Evolutionary conservation across 2,888 invertebrate species (phyloP).

Genomic region (Entomobrya multifasciata): DNA sequence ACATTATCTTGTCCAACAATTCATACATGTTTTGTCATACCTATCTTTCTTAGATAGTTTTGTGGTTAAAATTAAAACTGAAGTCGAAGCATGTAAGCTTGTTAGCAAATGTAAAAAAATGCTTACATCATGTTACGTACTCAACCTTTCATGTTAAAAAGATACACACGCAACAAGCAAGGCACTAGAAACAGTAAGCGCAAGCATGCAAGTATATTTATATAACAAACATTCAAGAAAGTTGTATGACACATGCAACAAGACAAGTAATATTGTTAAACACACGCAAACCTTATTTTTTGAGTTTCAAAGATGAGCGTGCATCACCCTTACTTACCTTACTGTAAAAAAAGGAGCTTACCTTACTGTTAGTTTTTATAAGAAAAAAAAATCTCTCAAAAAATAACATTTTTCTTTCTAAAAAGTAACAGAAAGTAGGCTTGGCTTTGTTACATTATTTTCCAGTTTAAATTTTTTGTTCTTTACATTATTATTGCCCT

Average conservation of each 20-base stretch:
- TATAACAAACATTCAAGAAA: slow-evolving; percentile 25
- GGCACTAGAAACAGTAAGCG: background rate
- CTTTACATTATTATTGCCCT: too few relatives aligned
- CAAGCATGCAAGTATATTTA: slow-evolving; percentile 21
- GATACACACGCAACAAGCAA: slow-evolving; percentile 19
- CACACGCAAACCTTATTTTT: slow-evolving; percentile 25
- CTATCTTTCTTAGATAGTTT: background rate
- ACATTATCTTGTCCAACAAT: slow-evolving; percentile 50
- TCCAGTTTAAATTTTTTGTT: background rate
- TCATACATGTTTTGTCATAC: background rate
- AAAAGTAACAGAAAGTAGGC: slow-evolving; percentile 17
- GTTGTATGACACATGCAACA: slow-evolving; percentile 5
- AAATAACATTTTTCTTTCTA: slow-evolving; percentile 1
- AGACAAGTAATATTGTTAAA: slow-evolving; percentile 9
- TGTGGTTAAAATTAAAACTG: slow-evolving; percentile 9
- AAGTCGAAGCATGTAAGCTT: slow-evolving; percentile 51
- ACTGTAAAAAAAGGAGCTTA: background rate
- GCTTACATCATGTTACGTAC: slow-evolving; percentile 65
- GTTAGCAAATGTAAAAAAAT: slow-evolving; percentile 69
- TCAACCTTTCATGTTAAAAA: slow-evolving; percentile 52
- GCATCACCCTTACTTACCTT: too few relatives aligned
- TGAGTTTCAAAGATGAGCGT: background rate
- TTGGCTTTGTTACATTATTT: background rate
- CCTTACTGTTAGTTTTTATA: background rate
- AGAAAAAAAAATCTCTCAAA: background rate